These are phyloP conservation scores for Patella caerulea DNA, from an alignment of 2,888 invertebrate genomes.

Conservation along the genomic window DNA sequence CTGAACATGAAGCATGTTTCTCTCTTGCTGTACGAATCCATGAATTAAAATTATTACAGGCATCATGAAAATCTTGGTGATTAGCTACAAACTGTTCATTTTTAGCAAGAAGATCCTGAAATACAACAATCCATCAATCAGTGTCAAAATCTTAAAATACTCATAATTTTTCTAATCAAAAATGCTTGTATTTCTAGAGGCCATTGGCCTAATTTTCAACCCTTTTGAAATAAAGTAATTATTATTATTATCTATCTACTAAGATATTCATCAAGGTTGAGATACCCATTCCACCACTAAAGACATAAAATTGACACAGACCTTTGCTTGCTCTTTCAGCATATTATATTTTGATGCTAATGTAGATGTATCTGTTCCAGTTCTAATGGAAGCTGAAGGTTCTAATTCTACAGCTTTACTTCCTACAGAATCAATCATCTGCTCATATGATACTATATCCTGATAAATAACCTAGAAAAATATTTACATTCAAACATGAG, in stretches of 20 bases:
- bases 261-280: too few relatives aligned
- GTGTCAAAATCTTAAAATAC: too few relatives aligned
- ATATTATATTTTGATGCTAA: constrained; percentile 92
- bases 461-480: constrained; percentile 84
- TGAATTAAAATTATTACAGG: constrained; percentile 90
- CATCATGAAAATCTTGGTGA: constrained; percentile 88
- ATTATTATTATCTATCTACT: too few relatives aligned
- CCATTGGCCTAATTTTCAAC: too few relatives aligned
- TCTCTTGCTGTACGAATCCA: constrained; percentile 95
- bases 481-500: too few relatives aligned
- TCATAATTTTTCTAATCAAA: too few relatives aligned
- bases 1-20: constrained; percentile 89
- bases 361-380: constrained; percentile 79
- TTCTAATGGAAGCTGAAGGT: constrained; percentile 82
- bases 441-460: constrained; percentile 96
- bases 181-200: too few relatives aligned
- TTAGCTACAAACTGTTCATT: constrained; percentile 63
- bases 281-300: too few relatives aligned
- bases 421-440: constrained; percentile 95
- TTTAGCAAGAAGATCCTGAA: constrained; percentile 59
- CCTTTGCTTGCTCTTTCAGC: constrained; percentile 85
- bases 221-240: too few relatives aligned
- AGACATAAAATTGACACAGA: constrained; percentile 31
- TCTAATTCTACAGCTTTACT: constrained; percentile 93
- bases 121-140: constrained; percentile 9